Base-by-base conservation (phyloP, 1,140 invertebrate species). In the Macrocentrus cingulum region DNA sequence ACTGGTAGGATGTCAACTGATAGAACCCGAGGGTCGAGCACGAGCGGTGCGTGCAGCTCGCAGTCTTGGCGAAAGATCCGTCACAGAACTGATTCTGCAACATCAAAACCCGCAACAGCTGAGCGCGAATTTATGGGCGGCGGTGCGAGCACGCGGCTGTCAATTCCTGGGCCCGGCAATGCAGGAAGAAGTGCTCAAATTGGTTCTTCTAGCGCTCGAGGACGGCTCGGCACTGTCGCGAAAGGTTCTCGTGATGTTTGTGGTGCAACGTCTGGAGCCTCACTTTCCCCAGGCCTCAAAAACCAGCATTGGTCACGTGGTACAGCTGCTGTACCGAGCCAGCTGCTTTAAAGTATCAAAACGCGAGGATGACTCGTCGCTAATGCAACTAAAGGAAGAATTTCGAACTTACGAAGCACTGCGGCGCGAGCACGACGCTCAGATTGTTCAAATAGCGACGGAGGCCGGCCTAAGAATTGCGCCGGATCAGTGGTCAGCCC, bases 261-360 rank as follows among this genome's bases (percentile, higher is more conserved):
- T 99, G 37, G 97, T 99, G 34, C 95, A 99, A 81, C 85, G 94
- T 69, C 81, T 99, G 54, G 91, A 95, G 74, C 89, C 92, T 32
- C 92, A 96, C 75, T 99, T 97, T 81, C 94, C 96, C 2, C 96
- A 98, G 82, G 94, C 96, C 41, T 98, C 95, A 3, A 99, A 99
- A 82, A 99, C 96, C 5, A 96, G 93, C 70, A 97, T 99, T 70
- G 97, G 97, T 1, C 97, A 99, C 81, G 97, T 99, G 25, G 97
- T 99, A 16, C 97, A 99, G 77, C 83, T 99, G 11, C 82, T 99
- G 0, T 99, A 99, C 72, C 85, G 97, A 66, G 97, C 97, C 37
- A 97, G 94, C 52, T 99, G 97, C 82, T 99, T 99, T 75, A 97
- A 98, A 83, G 94, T 98, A 39, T 95, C 95, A 6, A 99, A 99